Percentiles rank a stretch among this genome's conserved stretches.
These are phyloP conservation scores for Gouania willdenowi DNA, from an alignment of 2,797 vertebrate genomes.

Conservation along the genomic window DNA sequence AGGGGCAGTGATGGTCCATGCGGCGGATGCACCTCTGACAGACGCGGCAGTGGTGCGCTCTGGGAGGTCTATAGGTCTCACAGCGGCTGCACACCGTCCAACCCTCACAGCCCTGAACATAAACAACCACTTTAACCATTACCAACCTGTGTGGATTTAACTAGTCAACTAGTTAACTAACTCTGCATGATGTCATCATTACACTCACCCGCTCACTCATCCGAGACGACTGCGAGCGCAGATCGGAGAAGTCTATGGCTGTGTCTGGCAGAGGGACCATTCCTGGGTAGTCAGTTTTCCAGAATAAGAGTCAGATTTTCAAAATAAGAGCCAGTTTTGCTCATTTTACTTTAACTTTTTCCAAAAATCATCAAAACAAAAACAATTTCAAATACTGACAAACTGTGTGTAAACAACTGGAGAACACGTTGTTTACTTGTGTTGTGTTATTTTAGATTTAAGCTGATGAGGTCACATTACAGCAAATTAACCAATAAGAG, in stretches of 20 bases:
- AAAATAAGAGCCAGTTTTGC: no score
- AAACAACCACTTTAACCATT: neutral
- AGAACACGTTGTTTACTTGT: no score
- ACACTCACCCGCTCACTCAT: constrained; percentile 74
- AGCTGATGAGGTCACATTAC: no score
- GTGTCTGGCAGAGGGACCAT: constrained; percentile 80
- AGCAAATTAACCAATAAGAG: no score
- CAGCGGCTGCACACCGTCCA: constrained; percentile 83
- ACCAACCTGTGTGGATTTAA: neutral
- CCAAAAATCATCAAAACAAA: no score
- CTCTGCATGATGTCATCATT: neutral
- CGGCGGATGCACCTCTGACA: constrained; percentile 81
- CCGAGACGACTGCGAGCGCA: constrained; percentile 71
- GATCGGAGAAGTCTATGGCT: constrained; percentile 82
- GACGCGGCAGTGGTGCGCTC: constrained; percentile 76
- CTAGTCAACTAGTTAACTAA: neutral
- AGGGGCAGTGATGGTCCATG: constrained; percentile 85
- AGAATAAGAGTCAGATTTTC: no score
- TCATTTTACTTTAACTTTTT: no score
- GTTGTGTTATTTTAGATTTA: no score
- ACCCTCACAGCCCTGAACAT: constrained; percentile 78
- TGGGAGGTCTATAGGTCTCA: constrained; percentile 78
- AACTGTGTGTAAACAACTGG: no score
- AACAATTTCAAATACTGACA: no score
- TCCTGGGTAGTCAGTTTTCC: no score